Base-by-base conservation (phyloP, 1,140 invertebrate genomes). In the Drosophila repletoides region DNA sequence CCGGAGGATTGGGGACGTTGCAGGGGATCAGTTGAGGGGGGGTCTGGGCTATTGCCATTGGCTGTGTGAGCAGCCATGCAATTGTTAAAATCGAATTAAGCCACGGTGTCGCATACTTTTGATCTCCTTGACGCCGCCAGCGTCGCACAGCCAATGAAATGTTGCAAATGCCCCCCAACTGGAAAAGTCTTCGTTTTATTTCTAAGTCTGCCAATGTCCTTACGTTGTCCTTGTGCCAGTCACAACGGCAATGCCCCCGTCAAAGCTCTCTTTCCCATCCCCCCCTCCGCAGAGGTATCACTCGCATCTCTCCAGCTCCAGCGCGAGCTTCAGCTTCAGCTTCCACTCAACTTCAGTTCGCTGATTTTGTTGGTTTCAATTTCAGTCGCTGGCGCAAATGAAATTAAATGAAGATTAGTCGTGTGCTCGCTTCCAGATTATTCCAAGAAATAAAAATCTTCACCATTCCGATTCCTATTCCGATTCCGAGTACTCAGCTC, bases 331-430 rank as follows among this genome's bases (percentile, higher is more conserved):
- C 29, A 6, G 6, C 14, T 40, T 15, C 7, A n/a, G 14, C 31
- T 28, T 19, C 9, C 24, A n/a, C n/a, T n/a, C n/a, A n/a, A n/a
- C 51, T 40, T 9, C 19, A n/a, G 4, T n/a, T 34, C n/a, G n/a
- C 6, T 61, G 24, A 56, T 22, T 28, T 45, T 56, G 61, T 63
- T 34, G 66, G 59, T 86, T 83, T 83, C 61, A 73, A 77, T 83
- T 83, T 83, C 79, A 60, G 79, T 67, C 58, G 60, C 61, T 81
- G 75, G 76, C 68, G 81, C 81, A 87, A 86, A 86, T 86, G 80
- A 86, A 86, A 86, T 86, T 86, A 86, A 86, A 86, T 74, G 80
- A 80, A 86, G 80, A 86, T 86, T 86, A 86, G 80, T 86, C 80
- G 80, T 86, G 79, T 86, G 79, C 79, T 79, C 65, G 70, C 76